Base-by-base conservation (phyloP, 2,797 vertebrate genomes). In the Pangasius djambal region DNA sequence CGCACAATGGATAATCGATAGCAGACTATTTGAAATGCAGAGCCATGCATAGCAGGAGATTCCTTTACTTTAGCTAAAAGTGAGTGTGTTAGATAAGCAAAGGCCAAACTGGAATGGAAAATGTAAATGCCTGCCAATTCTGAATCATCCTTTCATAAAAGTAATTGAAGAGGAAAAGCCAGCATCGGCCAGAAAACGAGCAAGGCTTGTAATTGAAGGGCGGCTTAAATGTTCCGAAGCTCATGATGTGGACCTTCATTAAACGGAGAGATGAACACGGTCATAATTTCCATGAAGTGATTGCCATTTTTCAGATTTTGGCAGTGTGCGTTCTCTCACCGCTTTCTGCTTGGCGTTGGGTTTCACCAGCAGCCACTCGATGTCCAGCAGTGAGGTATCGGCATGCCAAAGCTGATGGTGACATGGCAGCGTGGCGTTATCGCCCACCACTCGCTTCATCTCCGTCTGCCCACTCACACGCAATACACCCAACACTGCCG, bases 361-460 rank as follows among this genome's bases (percentile, higher is more conserved):
- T 79, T 96, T 94, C 2, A 97, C 96, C 89, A 97, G 94, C 91
- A 99, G 95, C 98, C 98, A 99, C 91, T 98, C 98, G 0, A 99
- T 98, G 92, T 99, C 98, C 94, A 99, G 94, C 50, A 96, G 96
- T 25, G 96, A 95, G 91, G 96, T 96, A 86, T 97, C 97, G 61
- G 96, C 95, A 77, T 96, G 95, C 88, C 97, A 97, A 92, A 98
- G 96, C 74, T 94, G 97, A 92, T 99, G 97, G 92, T 98, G 96
- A 88, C 98, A 99, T 8, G 98, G 98, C 94, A 99, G 92, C 0
- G 97, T 98, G 88, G 97, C 97, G 34, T 98, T 98, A 78, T 98
- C 97, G 79, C 97, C 97, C 0, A 98, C 97, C 90, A 98, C 97
- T 78, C 94, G 94, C 94, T 97, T 98, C 94, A 98, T 97, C 90